These are phyloP conservation scores for Dryobota labecula DNA, from an alignment of 2,888 invertebrate species.

Conservation along the genomic window DNA sequence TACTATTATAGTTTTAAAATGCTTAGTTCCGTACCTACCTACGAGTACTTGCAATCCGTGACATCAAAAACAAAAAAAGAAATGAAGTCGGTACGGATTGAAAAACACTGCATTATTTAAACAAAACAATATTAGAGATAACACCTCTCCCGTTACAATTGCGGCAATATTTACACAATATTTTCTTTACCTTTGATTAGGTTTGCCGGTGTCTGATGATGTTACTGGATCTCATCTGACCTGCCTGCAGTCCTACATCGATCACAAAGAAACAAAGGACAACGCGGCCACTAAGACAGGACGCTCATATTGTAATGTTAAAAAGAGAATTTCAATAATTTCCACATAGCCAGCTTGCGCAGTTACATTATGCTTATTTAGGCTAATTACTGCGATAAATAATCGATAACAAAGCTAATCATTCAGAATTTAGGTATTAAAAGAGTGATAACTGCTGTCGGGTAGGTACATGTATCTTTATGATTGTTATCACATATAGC, in stretches of 20 bases:
- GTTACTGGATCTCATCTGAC: not conserved
- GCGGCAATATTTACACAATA: not conserved
- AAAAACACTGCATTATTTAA: too few relatives aligned
- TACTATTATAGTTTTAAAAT: not conserved
- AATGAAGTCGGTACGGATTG: not conserved
- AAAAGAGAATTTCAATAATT: not conserved
- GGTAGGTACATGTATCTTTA: slow-evolving; percentile 55
- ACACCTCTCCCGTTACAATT: not conserved
- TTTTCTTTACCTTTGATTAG: not conserved
- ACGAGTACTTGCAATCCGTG: not conserved
- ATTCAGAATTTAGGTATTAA: slow-evolving; percentile 45
- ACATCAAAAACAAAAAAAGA: not conserved
- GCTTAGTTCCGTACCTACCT: not conserved
- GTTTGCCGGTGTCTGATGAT: too few relatives aligned
- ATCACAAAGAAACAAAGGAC: not conserved
- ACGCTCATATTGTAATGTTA: slow-evolving; percentile 13
- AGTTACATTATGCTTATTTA: slow-evolving; percentile 39
- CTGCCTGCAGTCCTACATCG: not conserved
- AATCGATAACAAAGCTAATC: slow-evolving; percentile 53
- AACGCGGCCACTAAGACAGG: not conserved
- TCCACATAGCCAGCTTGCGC: not conserved
- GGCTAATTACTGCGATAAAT: slow-evolving; percentile 58
- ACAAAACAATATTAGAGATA: not conserved
- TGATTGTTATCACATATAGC: slow-evolving; percentile 64
- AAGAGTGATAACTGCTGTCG: slow-evolving; percentile 53